These are phyloP conservation scores for Ptychochromis oligacanthus DNA, from an alignment of 2,113 vertebrate species.

Conservation along the genomic window DNA sequence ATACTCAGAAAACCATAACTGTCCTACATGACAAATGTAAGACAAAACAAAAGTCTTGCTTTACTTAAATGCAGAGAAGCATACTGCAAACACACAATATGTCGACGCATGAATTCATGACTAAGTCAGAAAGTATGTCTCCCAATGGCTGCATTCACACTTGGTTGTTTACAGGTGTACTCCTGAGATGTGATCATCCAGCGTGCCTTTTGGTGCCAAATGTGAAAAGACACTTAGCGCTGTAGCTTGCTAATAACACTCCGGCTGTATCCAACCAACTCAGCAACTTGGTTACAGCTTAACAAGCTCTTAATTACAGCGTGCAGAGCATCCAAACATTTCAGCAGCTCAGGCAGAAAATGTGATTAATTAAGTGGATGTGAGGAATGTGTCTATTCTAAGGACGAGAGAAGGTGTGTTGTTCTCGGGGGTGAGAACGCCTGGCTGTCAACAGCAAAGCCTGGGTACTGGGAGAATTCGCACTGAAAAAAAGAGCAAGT, in stretches of 20 bases:
- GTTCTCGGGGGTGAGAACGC: conserved; percentile 44
- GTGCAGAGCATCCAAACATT: conserved; percentile 59
- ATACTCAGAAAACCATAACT: neutral
- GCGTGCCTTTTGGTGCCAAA: neutral
- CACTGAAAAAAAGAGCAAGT: conserved; percentile 12
- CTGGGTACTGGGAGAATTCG: conserved; percentile 7
- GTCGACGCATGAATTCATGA: neutral
- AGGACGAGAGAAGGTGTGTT: conserved; percentile 45
- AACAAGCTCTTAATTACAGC: conserved; percentile 72
- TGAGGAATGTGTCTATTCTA: conserved; percentile 58
- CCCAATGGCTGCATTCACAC: neutral
- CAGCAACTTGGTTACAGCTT: conserved; percentile 63
- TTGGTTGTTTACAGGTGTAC: neutral
- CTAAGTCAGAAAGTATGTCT: neutral
- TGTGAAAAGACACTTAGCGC: conserved; percentile 19
- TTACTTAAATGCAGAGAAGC: neutral
- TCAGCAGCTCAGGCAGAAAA: conserved; percentile 67
- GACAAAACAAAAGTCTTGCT: neutral
- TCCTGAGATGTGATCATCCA: conserved; percentile 23
- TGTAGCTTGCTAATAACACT: conserved; percentile 58
- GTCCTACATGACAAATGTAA: neutral
- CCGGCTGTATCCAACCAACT: conserved; percentile 46
- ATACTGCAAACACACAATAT: neutral
- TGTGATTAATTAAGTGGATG: conserved; percentile 66
- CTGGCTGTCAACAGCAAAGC: conserved; percentile 40